Evolutionary conservation across 2,888 invertebrate species (phyloP), one percentile per base, ranked within the genome.

Genomic region (Ormyrus thymus): DNA sequence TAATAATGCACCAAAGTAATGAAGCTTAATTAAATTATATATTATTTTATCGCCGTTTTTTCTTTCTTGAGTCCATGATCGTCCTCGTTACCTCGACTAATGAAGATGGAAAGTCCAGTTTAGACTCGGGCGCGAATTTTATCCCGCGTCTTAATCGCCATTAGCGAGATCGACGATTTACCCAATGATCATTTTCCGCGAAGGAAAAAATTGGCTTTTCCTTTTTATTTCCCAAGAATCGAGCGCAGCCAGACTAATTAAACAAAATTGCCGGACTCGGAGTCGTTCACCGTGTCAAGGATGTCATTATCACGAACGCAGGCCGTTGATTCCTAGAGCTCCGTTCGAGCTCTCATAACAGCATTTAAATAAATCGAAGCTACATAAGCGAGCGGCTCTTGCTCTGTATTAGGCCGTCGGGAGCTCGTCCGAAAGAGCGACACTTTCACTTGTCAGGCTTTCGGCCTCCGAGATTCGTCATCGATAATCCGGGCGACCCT

Each of bases 391-490:
- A 29, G 29, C 29, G 29, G 13, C 7, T 70, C 51, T 51, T 59
- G 13, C 51, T 59, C 55, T 51, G 9, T 13, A 58, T 65, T 66
- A 29, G 29, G 29, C 29, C 64, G 48, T 64, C 64, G 1, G 29
- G 45, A n/a, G 46, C 8, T 51, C 9, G 8, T 51, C 3, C 51
- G 43, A 10, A 59, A 6, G 7, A 61, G 61, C 71, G 48, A 69
- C 46, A 69, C 69, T 76, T 76, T 76, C 62, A 69, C 62, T 56
- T 66, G 29, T 29, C 29, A 29, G 29, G 29, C 29, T 29, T 29
- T 29, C 29, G 29, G 4, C 29, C 29, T 29, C 29, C 29, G 29
- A 29, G 29, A 29, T 29, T 29, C 29, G 29, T 29, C 29, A 29
- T 29, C 29, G 29, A 29, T 29, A 29, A 29, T 29, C 29, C 29